Evolutionary conservation across 1,140 invertebrate genomes (phyloP), one percentile per base, ranked within the genome.

Genomic region (Littorina saxatilis): DNA sequence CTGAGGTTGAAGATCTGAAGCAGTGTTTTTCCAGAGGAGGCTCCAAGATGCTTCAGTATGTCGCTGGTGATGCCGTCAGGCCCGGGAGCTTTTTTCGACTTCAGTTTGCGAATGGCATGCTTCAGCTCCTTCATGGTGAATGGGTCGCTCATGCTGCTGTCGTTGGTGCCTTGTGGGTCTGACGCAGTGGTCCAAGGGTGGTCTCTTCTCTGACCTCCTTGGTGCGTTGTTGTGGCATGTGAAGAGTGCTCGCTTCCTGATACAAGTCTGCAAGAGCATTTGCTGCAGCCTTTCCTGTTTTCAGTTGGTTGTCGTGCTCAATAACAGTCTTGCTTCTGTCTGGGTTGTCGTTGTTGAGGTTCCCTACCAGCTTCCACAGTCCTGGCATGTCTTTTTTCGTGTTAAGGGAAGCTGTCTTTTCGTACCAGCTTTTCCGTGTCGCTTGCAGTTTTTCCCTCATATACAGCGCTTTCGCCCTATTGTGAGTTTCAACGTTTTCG

Each of bases 1-100:
- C 66, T 81, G 39, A 47, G 55, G 83, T 79, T 84, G 40, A 84
- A 79, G 70, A 84, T 84, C 7, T 82, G 20, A 20, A 82, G 80
- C 35, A 84, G 76, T 2, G 47, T 61, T 29, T 1, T 27, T 35
- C 39, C 74, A 9, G 77, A 75, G 35, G 4, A 47, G 7, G 50
- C 35, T 29, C 75, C 78, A 0, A 80, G 63, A 40, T 83, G 63
- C 15, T 61, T 79, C 29, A 82, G 75, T 70, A 84, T 82, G 50
- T 84, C 80, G 52, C 72, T 63, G 29, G 74, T 82, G 37, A 84
- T 74, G 27, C 68, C 77, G 50, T 84, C 80, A n/a, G 80, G 27
- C 0, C 83, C 83, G 1, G 75, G 80, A 13, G 80, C 75, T 72
- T 84, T 84, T 63, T 81, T 81, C n/a, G 68, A 27, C 37, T 72